Evolutionary conservation across 2,113 vertebrate species (phyloP).

Genomic region (Zeus faber): DNA sequence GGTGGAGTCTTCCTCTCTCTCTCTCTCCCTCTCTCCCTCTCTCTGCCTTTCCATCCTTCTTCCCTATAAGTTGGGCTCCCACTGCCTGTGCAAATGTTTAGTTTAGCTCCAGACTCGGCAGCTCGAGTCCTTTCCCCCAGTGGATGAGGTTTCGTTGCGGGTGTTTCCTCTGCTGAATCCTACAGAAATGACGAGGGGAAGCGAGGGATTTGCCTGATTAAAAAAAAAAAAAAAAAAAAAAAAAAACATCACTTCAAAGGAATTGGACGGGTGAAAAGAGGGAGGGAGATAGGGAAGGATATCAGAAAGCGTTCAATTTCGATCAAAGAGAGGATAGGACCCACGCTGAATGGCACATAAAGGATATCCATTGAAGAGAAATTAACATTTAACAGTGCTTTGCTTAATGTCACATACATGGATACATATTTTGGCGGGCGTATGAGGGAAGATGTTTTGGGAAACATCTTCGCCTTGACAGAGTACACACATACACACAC

Average conservation of each 20-base stretch:
- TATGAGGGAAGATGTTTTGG: not conserved
- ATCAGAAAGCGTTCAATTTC: conserved; percentile 20
- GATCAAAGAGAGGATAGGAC: conserved; percentile 24
- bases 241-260: conserved; percentile 30
- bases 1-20: conserved; percentile 12
- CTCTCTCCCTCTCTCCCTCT: not conserved
- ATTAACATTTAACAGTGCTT: too few relatives aligned
- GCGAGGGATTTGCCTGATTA: conserved; percentile 39
- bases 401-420: not conserved
- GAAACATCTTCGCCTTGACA: conserved; percentile 1
- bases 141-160: conserved; percentile 23
- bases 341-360: conserved; percentile 14
- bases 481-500: not conserved
- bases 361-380: conserved; percentile 8
- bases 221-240: too few relatives aligned
- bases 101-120: conserved; percentile 27
- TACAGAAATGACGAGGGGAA: conserved; percentile 22
- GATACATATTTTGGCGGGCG: not conserved
- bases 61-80: not conserved
- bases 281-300: conserved; percentile 29
- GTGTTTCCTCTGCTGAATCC: conserved; percentile 8
- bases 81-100: conserved; percentile 30
- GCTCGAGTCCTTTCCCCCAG: conserved; percentile 27
- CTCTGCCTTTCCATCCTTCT: not conserved
- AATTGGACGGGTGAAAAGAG: conserved; percentile 42